These are phyloP conservation scores for Diprion similis DNA, from an alignment of 1,140 invertebrate species.

Conservation along the genomic window DNA sequence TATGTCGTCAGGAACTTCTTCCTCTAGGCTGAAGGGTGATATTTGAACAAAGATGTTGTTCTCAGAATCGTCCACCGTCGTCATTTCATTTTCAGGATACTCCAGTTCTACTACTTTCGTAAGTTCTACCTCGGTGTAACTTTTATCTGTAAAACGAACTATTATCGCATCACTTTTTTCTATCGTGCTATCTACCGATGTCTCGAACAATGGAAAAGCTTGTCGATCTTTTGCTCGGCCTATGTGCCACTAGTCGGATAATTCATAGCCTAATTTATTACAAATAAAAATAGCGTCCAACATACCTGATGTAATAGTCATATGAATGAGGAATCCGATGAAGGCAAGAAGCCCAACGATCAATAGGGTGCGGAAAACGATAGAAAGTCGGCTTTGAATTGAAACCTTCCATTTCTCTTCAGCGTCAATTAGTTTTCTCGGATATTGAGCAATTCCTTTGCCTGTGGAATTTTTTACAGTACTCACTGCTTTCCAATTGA, in stretches of 20 bases:
- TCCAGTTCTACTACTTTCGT: not conserved
- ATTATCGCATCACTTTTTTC: not conserved
- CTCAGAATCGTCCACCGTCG: not conserved
- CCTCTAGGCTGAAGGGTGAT: not conserved
- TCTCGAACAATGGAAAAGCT: not conserved
- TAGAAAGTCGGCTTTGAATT: conserved; percentile 9
- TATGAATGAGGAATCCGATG: not conserved
- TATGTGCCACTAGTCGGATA: conserved; percentile 1
- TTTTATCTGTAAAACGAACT: not conserved
- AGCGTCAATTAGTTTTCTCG: not conserved
- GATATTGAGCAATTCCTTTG: not conserved
- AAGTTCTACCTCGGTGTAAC: not conserved
- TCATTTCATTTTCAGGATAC: not conserved
- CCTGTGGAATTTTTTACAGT: not conserved
- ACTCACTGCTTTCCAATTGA: not conserved
- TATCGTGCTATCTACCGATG: not conserved
- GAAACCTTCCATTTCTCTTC: conserved; percentile 8
- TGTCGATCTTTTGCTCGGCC: not conserved
- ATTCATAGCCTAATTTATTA: not conserved
- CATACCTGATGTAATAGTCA: not conserved
- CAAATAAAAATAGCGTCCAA: not conserved
- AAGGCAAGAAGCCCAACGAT: not conserved
- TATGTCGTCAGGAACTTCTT: not conserved
- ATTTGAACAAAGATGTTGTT: not conserved
- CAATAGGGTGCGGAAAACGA: conserved; percentile 12